These are phyloP conservation scores for Stenopsyche tienmushanensis DNA, from an alignment of 1,140 invertebrate species.

Conservation along the genomic window DNA sequence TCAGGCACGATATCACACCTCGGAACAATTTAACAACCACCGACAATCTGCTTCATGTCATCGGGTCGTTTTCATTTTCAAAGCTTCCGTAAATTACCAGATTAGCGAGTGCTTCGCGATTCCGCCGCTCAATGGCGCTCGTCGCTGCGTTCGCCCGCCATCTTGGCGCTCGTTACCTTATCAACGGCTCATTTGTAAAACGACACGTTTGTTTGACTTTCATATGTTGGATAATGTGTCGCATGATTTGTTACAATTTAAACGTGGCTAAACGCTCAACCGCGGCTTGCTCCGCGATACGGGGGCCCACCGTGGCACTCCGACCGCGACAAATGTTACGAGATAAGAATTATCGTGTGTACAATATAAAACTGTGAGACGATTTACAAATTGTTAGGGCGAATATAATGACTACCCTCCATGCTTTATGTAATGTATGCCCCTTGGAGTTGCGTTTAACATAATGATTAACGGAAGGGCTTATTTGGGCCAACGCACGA, in stretches of 20 bases:
- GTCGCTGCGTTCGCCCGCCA: neutral
- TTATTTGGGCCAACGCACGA: too few relatives aligned
- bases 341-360: constrained; percentile 8
- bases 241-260: constrained; percentile 34
- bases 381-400: neutral
- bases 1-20: too few relatives aligned
- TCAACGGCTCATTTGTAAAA: constrained; percentile 22
- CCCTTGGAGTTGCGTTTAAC: too few relatives aligned
- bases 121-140: too few relatives aligned
- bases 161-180: constrained; percentile 1
- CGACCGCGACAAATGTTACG: constrained; percentile 1
- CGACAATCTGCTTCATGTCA: neutral
- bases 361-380: constrained; percentile 1
- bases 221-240: neutral
- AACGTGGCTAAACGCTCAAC: too few relatives aligned
- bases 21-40: too few relatives aligned
- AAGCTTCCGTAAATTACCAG: neutral
- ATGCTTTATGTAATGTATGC: too few relatives aligned
- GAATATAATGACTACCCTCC: too few relatives aligned
- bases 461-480: too few relatives aligned
- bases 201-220: constrained; percentile 23
- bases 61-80: constrained; percentile 1
- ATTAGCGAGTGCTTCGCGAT: neutral
- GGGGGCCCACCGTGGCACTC: too few relatives aligned
- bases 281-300: too few relatives aligned